Conservation (phyloP, 2,797 vertebrate genomes). For the Scyliorhinus canicula region DNA sequence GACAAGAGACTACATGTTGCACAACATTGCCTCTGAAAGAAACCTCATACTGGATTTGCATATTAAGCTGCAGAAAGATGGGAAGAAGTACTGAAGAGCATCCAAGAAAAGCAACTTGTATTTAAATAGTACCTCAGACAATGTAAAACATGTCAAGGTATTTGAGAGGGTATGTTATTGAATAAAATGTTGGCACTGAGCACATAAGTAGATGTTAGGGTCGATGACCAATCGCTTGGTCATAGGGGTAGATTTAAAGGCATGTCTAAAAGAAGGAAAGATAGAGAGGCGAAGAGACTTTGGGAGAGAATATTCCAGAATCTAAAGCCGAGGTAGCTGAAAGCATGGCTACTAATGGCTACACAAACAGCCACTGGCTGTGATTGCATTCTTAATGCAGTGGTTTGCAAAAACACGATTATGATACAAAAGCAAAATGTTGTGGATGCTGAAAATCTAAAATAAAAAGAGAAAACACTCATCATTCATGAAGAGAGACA, state of each 20-base stretch:
- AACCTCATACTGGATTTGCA: background rate
- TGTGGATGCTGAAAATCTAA: background rate
- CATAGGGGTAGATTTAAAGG: background rate
- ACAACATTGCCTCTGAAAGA: background rate
- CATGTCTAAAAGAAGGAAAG: background rate
- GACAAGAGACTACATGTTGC: background rate
- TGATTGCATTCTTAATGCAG: background rate
- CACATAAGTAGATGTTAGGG: background rate
- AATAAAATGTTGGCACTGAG: background rate
- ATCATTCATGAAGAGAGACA: background rate
- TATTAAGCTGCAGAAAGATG: background rate
- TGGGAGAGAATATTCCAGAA: background rate
- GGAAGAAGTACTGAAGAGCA: background rate
- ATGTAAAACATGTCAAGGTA: too few species aligned
- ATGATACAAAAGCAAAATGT: background rate
- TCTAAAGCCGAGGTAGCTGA: background rate
- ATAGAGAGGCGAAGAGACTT: background rate
- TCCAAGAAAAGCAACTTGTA: background rate
- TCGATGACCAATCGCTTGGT: background rate
- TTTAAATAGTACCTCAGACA: background rate
- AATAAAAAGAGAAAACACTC: background rate
- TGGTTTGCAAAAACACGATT: background rate
- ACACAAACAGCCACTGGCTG: background rate
- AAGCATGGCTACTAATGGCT: background rate
- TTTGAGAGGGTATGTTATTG: background rate